These are phyloP conservation scores for Phenganax subtilis DNA, from an alignment of 92 coral and sea anemone genomes.

Conservation along the genomic window DNA sequence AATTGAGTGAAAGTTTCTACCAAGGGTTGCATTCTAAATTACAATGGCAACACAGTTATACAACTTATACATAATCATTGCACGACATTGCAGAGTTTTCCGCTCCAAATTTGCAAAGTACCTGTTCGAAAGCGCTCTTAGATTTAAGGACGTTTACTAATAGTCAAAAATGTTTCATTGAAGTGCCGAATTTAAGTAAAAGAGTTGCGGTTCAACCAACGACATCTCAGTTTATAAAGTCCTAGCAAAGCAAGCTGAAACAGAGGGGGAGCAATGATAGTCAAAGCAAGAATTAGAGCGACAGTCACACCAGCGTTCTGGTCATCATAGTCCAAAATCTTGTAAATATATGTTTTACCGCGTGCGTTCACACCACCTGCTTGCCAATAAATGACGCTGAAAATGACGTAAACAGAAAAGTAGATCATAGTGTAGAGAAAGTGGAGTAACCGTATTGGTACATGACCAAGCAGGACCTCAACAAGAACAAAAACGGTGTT, in stretches of 20 bases:
- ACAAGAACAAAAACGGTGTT: slow-evolving; percentile 60
- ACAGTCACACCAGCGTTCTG: slow-evolving; percentile 58
- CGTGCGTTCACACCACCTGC: slow-evolving; percentile 56
- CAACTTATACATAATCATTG: too few species aligned
- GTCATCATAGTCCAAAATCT: slow-evolving; percentile 56
- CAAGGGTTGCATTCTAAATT: too few species aligned
- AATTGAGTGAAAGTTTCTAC: too few species aligned
- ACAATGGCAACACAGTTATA: too few species aligned
- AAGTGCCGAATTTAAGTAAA: neutral
- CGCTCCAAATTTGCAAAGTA: too few species aligned
- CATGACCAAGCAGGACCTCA: slow-evolving; percentile 56
- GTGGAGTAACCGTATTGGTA: slow-evolving; percentile 73
- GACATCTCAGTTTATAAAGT: slow-evolving; percentile 63
- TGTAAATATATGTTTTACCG: slow-evolving; percentile 64
- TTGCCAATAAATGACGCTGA: slow-evolving; percentile 88
- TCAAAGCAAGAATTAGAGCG: slow-evolving; percentile 44
- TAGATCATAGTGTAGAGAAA: slow-evolving; percentile 65
- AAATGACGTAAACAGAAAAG: slow-evolving; percentile 63
- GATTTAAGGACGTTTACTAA: too few species aligned
- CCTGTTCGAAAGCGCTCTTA: too few species aligned
- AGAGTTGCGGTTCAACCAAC: slow-evolving; percentile 7
- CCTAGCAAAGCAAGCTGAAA: slow-evolving; percentile 59
- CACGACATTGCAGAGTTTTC: too few species aligned
- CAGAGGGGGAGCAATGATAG: slow-evolving; percentile 54
- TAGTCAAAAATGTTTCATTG: neutral